Evolutionary conservation across 2,797 vertebrate species (phyloP).

Genomic region (Sebastes miniatus): DNA sequence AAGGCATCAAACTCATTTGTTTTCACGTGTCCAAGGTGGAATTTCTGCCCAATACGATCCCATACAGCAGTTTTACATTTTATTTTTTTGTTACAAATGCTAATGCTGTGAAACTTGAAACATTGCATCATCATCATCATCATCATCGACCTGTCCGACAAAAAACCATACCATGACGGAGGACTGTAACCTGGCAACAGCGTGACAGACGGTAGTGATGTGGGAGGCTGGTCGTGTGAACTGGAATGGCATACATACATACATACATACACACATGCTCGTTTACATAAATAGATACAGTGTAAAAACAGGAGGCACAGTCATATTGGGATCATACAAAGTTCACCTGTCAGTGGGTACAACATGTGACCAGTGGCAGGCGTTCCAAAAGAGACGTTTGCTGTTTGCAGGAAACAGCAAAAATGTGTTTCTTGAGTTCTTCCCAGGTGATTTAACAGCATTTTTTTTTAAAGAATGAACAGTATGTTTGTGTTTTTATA

Average conservation of each 20-base stretch:
- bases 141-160: constrained; percentile 30
- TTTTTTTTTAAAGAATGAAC: background rate
- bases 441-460: background rate
- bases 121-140: constrained; percentile 22
- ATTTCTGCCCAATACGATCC: background rate
- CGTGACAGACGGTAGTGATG: constrained; percentile 45
- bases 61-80: constrained; percentile 58
- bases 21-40: background rate
- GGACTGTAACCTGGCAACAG: constrained; percentile 52
- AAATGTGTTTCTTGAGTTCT: background rate
- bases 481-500: background rate
- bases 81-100: constrained; percentile 66
- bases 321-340: constrained; percentile 68
- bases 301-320: constrained; percentile 78
- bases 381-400: background rate
- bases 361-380: constrained; percentile 47
- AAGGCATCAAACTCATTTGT: background rate
- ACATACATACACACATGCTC: constrained; percentile 49
- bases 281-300: constrained; percentile 78
- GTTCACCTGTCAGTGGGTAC: constrained; percentile 58
- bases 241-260: constrained; percentile 56
- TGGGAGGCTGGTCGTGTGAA: constrained; percentile 34
- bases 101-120: constrained; percentile 57
- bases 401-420: background rate
- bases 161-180: constrained; percentile 12